A percentile compares a stretch with the other conserved stretches of the same genome.
Conservation (phyloP, 1,140 invertebrate genomes). For the Hestina assimilis region DNA sequence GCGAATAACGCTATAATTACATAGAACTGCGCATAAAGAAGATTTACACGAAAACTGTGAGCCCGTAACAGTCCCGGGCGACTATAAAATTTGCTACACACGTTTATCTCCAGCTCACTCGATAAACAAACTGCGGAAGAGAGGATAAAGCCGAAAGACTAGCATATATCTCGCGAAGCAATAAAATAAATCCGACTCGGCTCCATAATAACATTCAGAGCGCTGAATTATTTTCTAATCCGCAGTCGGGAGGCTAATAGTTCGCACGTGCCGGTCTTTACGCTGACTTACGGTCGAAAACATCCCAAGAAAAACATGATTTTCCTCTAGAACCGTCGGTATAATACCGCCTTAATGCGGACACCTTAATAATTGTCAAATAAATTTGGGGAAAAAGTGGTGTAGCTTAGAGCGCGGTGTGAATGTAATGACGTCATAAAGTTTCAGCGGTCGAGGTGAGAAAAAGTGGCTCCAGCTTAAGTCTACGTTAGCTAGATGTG, state of each 20-base stretch:
- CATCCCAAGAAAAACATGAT: slow-evolving; percentile 74
- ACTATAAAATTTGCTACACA: slow-evolving; percentile 62
- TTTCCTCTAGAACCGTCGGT: slow-evolving; percentile 50
- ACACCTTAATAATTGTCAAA: slow-evolving; percentile 77
- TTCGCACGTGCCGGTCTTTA: slow-evolving; percentile 70
- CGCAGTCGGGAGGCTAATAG: slow-evolving; percentile 69
- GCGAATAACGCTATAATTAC: slow-evolving; percentile 73
- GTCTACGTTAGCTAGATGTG: not conserved
- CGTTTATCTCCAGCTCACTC: slow-evolving; percentile 49
- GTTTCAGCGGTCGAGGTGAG: slow-evolving; percentile 36
- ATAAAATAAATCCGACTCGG: slow-evolving; percentile 73
- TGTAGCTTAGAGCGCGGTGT: slow-evolving; percentile 47
- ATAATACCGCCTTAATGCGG: slow-evolving; percentile 71
- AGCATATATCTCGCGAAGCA: slow-evolving; percentile 64
- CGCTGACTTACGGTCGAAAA: slow-evolving; percentile 64
- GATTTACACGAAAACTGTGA: slow-evolving; percentile 64
- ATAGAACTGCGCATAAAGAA: slow-evolving; percentile 55
- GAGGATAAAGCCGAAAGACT: slow-evolving; percentile 67
- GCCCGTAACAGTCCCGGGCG: slow-evolving; percentile 38
- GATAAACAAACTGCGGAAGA: slow-evolving; percentile 67
- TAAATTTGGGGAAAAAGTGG: slow-evolving; percentile 72
- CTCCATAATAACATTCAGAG: slow-evolving; percentile 73
- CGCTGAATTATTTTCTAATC: slow-evolving; percentile 77
- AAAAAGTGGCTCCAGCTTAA: slow-evolving; percentile 26
- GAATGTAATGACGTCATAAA: slow-evolving; percentile 72